Percentiles rank a stretch among this genome's conserved stretches.
Conservation (phyloP, 2,888 invertebrate genomes). For the Andrena minutula region DNA sequence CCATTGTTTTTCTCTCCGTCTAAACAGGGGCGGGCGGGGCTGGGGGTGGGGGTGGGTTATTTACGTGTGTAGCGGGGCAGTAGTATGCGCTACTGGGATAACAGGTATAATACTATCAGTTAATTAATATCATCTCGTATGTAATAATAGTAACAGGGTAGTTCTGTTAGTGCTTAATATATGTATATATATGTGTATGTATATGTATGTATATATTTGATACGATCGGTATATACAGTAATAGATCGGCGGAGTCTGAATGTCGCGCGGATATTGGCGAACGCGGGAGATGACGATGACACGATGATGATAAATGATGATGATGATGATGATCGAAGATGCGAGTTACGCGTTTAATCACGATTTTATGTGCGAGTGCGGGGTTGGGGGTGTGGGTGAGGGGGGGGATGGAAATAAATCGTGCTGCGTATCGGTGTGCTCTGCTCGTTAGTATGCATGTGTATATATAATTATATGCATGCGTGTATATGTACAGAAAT, state of each 20-base stretch:
- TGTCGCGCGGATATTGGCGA: not conserved
- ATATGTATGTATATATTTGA: conserved; percentile 9
- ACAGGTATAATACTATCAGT: conserved; percentile 80
- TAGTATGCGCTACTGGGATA: conserved; percentile 71
- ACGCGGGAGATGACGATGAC: conserved; percentile 13
- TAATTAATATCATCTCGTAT: conserved; percentile 72
- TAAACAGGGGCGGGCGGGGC: conserved; percentile 18
- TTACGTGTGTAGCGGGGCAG: conserved; percentile 28
- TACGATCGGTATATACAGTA: conserved; percentile 11
- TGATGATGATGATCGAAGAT: not conserved
- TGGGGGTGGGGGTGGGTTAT: not conserved
- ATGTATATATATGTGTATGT: conserved; percentile 6
- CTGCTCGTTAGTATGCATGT: conserved; percentile 1
- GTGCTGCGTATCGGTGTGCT: conserved; percentile 50
- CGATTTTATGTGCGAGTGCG: conserved; percentile 4
- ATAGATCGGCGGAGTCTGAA: not conserved
- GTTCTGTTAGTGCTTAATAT: conserved; percentile 64
- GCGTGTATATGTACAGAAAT: not conserved
- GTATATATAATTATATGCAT: conserved; percentile 3
- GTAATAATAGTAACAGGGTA: conserved; percentile 55
- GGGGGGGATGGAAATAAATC: conserved; percentile 14
- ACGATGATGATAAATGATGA: not conserved
- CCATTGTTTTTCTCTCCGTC: conserved; percentile 47
- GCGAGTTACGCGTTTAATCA: conserved; percentile 2
- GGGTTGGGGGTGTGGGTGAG: too few species aligned